Percentiles rank a stretch among this genome's conserved stretches.
Conservation (phyloP, 2,888 invertebrate species). For the Habrosyne pyritoides region DNA sequence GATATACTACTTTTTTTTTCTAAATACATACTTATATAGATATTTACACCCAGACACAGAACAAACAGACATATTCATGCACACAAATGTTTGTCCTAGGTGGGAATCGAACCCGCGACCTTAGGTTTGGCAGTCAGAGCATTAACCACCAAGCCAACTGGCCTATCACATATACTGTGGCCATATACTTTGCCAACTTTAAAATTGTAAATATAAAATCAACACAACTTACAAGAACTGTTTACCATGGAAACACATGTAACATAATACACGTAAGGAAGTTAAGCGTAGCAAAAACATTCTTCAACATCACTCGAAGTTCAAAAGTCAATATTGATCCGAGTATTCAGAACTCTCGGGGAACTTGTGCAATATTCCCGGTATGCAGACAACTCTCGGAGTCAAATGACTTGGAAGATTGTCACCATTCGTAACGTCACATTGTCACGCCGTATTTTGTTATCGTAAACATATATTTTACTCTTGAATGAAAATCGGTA, state of each 20-base stretch:
- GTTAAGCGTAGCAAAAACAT: background rate
- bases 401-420: conserved; percentile 1
- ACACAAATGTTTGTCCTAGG: too few species aligned
- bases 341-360: background rate
- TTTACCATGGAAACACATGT: background rate
- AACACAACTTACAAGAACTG: background rate
- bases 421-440: background rate
- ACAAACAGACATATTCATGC: too few species aligned
- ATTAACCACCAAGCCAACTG: too few species aligned
- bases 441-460: background rate
- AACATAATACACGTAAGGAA: background rate
- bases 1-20: too few species aligned
- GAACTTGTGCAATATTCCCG: background rate
- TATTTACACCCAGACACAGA: too few species aligned
- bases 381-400: background rate
- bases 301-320: conserved; percentile 1
- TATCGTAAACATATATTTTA: background rate
- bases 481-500: too few species aligned
- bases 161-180: background rate
- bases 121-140: too few species aligned
- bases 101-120: too few species aligned
- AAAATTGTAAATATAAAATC: background rate
- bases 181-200: background rate
- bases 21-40: too few species aligned
- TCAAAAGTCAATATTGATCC: conserved; percentile 2